Evolutionary conservation across 2,888 invertebrate species (phyloP), one percentile per base, ranked within the genome.

Genomic region (Pachymerium ferrugineum): DNA sequence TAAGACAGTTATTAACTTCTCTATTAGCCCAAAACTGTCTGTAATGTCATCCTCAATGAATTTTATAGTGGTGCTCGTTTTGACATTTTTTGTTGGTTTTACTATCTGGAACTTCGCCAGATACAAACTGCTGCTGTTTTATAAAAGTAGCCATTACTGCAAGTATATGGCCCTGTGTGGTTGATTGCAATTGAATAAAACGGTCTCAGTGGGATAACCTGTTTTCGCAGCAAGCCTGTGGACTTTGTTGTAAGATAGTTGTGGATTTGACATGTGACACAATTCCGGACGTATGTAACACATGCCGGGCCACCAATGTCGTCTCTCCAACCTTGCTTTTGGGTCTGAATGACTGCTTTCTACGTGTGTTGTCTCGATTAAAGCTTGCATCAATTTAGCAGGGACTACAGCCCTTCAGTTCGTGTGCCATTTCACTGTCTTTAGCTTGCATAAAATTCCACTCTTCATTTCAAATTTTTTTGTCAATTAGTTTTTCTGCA

Each of bases 121-220:
- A 3, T 10, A 71, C 35, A 16, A 1, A 71, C 19, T 3, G n/a
- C n/a, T 5, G 35, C 38, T 5, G 35, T 16, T 2, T 33, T 33
- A 8, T 35, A 38, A 1, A 4, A 6, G 2, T 25, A 25, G 1
- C 1, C 25, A 3, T 54, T 1, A 8, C 25, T 25, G 1, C 1
- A 1, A 1, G 54, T 3, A 25, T 54, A 25, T 6, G 54, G 54
- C 0, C 71, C 71, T 0, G 2, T n/a, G 8, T 72, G 72, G 25
- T 74, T 67, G 10, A 42, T 35, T n/a, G 74, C 30, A 10, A 74
- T 31, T 0, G 31, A 3, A 16, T 38, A 19, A 31, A 74, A 74
- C 1, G 74, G 73, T 1, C 30, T 19, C 5, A 14, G 10, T 6
- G 73, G 74, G 1, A 73, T 35, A 0, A 10, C 25, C 3, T 69